Evolutionary conservation across 2,888 invertebrate species (phyloP).

Genomic region (Drosophila subquinaria): DNA sequence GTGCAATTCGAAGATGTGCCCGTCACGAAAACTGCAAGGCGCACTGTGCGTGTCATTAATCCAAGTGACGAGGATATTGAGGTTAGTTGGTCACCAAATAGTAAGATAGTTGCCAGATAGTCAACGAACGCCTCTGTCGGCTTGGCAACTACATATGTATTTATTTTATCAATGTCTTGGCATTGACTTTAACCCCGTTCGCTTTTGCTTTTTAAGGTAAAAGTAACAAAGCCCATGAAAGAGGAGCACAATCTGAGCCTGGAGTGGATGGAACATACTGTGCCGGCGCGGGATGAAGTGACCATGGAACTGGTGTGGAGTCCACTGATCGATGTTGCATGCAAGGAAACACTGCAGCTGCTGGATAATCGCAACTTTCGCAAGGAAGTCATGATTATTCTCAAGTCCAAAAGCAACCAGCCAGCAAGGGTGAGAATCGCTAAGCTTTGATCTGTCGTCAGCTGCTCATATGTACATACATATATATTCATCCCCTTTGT

Average conservation of each 20-base stretch:
- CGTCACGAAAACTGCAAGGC: conserved; percentile 87
- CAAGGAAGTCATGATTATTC: conserved; percentile 89
- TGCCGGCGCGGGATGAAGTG: conserved; percentile 87
- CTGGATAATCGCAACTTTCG: conserved; percentile 88
- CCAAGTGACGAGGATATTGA: conserved; percentile 86
- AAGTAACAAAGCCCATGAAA: conserved; percentile 86
- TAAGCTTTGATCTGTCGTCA: too few species aligned
- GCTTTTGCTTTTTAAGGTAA: conserved; percentile 84
- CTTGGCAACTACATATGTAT: conserved; percentile 44
- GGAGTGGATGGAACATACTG: conserved; percentile 87
- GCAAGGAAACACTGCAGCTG: conserved; percentile 88
- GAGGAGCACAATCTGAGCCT: conserved; percentile 87
- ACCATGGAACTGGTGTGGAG: conserved; percentile 88
- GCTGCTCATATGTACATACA: neutral
- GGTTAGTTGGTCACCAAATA: conserved; percentile 78
- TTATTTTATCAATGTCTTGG: conserved; percentile 66
- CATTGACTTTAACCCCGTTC: conserved; percentile 10
- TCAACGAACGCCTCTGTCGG: conserved; percentile 33
- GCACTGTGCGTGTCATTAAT: conserved; percentile 87
- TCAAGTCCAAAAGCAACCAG: conserved; percentile 87
- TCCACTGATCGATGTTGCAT: conserved; percentile 87
- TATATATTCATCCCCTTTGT: conserved; percentile 27
- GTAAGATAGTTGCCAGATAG: conserved; percentile 4
- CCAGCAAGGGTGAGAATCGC: conserved; percentile 71
- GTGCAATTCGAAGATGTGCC: conserved; percentile 89